Evolutionary conservation across 2,888 invertebrate genomes (phyloP).

Genomic region (Philereme vetulata): DNA sequence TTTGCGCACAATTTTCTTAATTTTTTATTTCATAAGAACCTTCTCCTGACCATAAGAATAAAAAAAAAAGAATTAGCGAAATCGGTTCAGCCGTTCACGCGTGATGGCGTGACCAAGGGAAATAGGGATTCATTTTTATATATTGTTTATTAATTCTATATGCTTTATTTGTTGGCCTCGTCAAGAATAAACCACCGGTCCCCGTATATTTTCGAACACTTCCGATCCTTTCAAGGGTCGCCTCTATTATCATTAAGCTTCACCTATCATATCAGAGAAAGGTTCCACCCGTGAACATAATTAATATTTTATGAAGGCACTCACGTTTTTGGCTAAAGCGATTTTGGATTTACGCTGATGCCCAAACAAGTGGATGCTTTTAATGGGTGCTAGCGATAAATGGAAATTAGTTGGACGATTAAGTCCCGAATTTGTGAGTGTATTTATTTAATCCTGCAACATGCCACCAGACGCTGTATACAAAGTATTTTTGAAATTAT

Average conservation of each 20-base stretch:
- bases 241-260: conserved; percentile 49
- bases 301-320: conserved; percentile 30
- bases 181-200: conserved; percentile 29
- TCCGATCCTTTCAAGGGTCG: conserved; percentile 50
- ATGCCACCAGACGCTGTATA: no score
- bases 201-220: conserved; percentile 47
- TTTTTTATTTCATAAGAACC: no score
- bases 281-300: conserved; percentile 38
- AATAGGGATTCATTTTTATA: no score
- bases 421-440: neutral
- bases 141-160: no score
- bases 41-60: no score
- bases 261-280: conserved; percentile 48
- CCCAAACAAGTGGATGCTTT: conserved; percentile 8
- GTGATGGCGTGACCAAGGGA: no score
- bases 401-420: conserved; percentile 2
- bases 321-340: conserved; percentile 24
- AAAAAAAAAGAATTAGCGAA: no score
- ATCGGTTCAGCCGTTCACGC: no score
- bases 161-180: neutral
- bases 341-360: conserved; percentile 25
- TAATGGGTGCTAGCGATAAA: neutral
- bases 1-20: no score
- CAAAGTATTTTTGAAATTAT: no score
- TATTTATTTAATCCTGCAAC: no score